Evolutionary conservation across 2,888 invertebrate species (phyloP).

Genomic region (Sturmia bella): DNA sequence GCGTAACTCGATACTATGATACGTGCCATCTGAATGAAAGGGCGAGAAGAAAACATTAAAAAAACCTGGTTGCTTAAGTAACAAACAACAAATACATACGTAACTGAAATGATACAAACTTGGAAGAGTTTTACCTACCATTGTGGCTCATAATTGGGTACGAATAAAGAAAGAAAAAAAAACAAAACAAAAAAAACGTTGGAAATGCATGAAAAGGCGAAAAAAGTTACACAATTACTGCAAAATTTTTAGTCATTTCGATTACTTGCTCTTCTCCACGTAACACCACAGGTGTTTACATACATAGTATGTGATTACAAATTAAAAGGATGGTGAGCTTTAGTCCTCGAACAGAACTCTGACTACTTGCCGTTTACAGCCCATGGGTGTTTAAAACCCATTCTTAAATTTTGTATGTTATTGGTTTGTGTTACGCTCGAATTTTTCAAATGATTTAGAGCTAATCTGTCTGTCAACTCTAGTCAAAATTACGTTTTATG

Average conservation of each 20-base stretch:
- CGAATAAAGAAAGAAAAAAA: conserved; percentile 24
- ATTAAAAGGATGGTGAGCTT: conserved; percentile 21
- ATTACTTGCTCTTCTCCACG: conserved; percentile 47
- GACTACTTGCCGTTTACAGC: too few species aligned
- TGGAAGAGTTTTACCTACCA: conserved; percentile 58
- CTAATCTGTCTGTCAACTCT: too few species aligned
- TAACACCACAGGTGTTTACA: conserved; percentile 67
- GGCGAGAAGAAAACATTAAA: background rate
- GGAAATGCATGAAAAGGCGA: conserved; percentile 14
- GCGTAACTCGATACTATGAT: conserved; percentile 81
- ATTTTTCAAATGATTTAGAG: too few species aligned
- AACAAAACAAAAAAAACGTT: background rate
- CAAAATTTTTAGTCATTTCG: conserved; percentile 48
- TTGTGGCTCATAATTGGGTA: conserved; percentile 66
- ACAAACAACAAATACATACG: conserved; percentile 49
- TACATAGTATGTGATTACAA: conserved; percentile 36
- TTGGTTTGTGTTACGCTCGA: too few species aligned
- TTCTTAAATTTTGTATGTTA: too few species aligned
- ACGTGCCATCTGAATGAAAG: conserved; percentile 76
- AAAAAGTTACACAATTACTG: conserved; percentile 38
- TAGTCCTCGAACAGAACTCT: background rate
- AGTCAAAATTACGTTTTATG: too few species aligned
- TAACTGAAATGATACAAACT: conserved; percentile 37
- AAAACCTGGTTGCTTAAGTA: conserved; percentile 52
- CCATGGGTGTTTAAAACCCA: too few species aligned